Evolutionary conservation across 2,113 vertebrate genomes (phyloP).

Genomic region (Struthidea cinerea): DNA sequence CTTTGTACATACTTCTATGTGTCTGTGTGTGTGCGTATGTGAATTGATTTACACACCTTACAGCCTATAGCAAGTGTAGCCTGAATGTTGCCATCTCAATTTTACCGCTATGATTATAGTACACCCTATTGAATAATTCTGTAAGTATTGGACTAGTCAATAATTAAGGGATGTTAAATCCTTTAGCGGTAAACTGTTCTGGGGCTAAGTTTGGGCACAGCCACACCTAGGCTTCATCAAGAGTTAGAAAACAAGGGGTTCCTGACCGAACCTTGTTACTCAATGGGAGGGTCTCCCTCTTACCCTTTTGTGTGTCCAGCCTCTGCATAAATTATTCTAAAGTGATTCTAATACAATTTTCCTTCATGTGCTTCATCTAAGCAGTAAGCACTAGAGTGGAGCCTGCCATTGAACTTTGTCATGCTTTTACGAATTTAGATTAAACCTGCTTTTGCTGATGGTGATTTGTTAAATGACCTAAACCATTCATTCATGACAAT

Average conservation of each 20-base stretch:
- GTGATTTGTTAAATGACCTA: neutral
- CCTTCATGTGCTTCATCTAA: neutral
- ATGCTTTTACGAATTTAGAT: neutral
- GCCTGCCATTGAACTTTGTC: neutral
- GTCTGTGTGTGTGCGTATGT: neutral
- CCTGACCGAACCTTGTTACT: neutral
- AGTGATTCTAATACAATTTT: neutral
- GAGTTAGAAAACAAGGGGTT: neutral
- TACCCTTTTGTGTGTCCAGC: neutral
- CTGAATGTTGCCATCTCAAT: neutral
- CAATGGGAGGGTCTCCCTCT: neutral
- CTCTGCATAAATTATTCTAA: neutral
- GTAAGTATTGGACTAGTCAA: neutral
- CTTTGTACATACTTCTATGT: neutral
- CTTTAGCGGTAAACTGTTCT: neutral
- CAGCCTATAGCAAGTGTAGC: neutral
- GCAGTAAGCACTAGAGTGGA: neutral
- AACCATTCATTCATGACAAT: neutral
- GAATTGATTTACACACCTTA: neutral
- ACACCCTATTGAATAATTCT: neutral
- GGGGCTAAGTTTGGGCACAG: neutral
- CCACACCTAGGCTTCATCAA: neutral
- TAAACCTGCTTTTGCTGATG: neutral
- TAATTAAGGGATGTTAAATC: neutral
- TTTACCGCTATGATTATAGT: neutral